phyloP scores from a whole-genome alignment of 2,888 invertebrate species.

The Saturnia pavonia region DNA sequence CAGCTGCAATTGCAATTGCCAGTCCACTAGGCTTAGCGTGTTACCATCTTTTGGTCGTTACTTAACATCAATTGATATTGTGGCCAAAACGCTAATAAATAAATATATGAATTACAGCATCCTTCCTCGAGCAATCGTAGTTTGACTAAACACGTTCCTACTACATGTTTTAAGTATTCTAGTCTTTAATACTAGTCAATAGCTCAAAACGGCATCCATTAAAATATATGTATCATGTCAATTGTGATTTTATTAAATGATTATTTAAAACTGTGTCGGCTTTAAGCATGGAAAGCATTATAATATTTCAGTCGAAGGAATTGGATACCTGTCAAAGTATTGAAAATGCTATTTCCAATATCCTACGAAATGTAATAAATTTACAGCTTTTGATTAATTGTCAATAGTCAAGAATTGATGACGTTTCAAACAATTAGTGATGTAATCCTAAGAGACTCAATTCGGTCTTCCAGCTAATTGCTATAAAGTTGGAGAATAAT shows the following conservation, averaged over 20 bases:
- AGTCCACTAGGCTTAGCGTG: too few species aligned
- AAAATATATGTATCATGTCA: not conserved
- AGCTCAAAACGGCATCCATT: not conserved
- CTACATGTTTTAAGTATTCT: too few species aligned
- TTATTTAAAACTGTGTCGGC: not conserved
- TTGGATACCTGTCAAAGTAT: not conserved
- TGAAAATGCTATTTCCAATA: slow-evolving; percentile 8
- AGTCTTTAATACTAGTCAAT: too few species aligned
- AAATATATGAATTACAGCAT: too few species aligned
- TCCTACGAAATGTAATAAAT: slow-evolving; percentile 32
- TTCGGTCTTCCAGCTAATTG: slow-evolving; percentile 73
- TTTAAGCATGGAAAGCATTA: not conserved
- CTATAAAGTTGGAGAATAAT: slow-evolving; percentile 52
- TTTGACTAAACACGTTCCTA: too few species aligned
- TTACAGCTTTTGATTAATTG: slow-evolving; percentile 57
- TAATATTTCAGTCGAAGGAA: not conserved
- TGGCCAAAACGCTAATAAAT: too few species aligned
- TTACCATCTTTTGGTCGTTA: too few species aligned
- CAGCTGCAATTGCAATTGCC: too few species aligned
- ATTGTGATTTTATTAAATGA: not conserved
- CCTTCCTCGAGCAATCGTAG: too few species aligned
- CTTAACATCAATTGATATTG: too few species aligned
- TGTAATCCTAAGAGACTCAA: slow-evolving; percentile 72
- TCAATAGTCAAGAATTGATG: slow-evolving; percentile 61
- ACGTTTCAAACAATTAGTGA: slow-evolving; percentile 70